Conservation (phyloP, 2,888 invertebrate genomes). For the Melipona beecheii region DNA sequence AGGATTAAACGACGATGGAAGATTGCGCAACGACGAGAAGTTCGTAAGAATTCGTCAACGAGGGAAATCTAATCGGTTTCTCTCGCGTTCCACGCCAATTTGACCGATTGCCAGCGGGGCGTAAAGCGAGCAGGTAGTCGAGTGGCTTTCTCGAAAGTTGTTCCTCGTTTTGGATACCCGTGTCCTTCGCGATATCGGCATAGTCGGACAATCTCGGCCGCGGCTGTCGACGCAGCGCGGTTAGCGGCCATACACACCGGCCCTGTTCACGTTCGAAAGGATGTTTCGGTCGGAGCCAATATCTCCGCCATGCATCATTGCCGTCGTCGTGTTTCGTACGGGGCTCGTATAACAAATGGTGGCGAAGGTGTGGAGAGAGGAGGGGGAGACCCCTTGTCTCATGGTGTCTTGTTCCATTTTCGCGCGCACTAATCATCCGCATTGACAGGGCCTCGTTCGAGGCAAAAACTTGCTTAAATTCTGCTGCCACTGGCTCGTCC, state of each 20-base stretch:
- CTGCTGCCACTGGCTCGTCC: conserved; percentile 71
- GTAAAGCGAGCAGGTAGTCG: conserved; percentile 56
- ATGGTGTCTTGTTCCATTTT: conserved; percentile 79
- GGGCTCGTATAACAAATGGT: conserved; percentile 74
- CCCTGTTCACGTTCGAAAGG: conserved; percentile 55
- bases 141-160: conserved; percentile 49
- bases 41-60: not conserved
- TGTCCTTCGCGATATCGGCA: conserved; percentile 66
- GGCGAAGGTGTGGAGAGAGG: conserved; percentile 66
- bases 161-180: conserved; percentile 56
- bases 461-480: conserved; percentile 81
- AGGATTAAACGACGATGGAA: not conserved
- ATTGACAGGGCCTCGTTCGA: conserved; percentile 77
- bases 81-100: not conserved
- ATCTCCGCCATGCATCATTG: conserved; percentile 76
- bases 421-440: conserved; percentile 80
- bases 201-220: conserved; percentile 63
- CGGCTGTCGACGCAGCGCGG: conserved; percentile 58
- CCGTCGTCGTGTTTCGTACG: conserved; percentile 71
- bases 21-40: not conserved
- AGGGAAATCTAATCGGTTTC: not conserved
- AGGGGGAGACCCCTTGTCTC: conserved; percentile 67
- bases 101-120: conserved; percentile 21
- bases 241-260: conserved; percentile 25
- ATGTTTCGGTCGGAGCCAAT: conserved; percentile 73